Evolutionary conservation across 2,797 vertebrate species (phyloP).

Genomic region (Pogonophryne albipinna): DNA sequence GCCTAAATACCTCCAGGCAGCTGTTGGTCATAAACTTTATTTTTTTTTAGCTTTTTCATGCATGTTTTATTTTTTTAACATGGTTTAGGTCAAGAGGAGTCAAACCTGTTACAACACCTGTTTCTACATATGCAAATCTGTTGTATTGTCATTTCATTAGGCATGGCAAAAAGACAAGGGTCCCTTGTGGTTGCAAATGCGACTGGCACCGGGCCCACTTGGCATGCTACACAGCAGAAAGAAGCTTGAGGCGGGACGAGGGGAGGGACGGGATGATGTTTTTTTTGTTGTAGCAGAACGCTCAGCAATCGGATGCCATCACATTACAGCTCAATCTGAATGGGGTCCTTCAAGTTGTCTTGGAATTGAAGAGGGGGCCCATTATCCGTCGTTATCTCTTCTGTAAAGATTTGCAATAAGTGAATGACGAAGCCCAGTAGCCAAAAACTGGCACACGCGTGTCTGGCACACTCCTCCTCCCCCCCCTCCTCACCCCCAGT

Average conservation of each 20-base stretch:
- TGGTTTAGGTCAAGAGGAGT: constrained; percentile 91
- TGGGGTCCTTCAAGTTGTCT: constrained; percentile 63
- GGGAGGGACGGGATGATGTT: constrained; percentile 73
- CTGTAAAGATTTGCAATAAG: constrained; percentile 40
- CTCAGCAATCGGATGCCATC: constrained; percentile 82
- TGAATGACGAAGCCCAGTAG: constrained; percentile 85
- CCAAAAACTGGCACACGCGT: constrained; percentile 86
- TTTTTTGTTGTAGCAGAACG: constrained; percentile 74
- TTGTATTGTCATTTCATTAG: constrained; percentile 96
- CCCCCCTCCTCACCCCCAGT: constrained; percentile 38
- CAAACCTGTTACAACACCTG: constrained; percentile 98
- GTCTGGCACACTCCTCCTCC: constrained; percentile 84
- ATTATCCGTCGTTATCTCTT: constrained; percentile 45
- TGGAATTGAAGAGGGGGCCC: not conserved
- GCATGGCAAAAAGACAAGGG: constrained; percentile 83
- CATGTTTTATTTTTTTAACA: constrained; percentile 61
- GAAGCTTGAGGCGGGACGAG: constrained; percentile 59
- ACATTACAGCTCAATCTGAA: constrained; percentile 82
- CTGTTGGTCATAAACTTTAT: constrained; percentile 91
- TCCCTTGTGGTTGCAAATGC: constrained; percentile 90
- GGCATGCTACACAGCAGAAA: constrained; percentile 79
- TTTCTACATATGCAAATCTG: constrained; percentile 95
- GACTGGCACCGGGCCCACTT: constrained; percentile 86
- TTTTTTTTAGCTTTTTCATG: constrained; percentile 6
- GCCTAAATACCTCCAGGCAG: constrained; percentile 89